Conservation (phyloP, 1,140 invertebrate genomes). For the Colletes gigas region DNA sequence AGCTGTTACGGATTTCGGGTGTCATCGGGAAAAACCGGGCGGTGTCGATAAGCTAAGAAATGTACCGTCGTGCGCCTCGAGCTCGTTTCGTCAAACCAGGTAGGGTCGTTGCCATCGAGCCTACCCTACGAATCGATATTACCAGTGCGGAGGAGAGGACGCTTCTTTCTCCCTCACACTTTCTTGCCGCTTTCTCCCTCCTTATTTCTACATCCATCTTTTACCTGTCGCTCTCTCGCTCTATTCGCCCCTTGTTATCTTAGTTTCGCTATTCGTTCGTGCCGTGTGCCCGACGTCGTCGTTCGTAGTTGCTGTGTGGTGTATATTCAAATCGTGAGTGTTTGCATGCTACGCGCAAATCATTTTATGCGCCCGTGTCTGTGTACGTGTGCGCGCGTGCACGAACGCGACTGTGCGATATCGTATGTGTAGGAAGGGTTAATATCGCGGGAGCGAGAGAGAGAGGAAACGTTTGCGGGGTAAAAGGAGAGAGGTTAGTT, state of each 20-base stretch:
- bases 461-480: constrained; percentile 25
- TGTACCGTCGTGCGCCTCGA: constrained; percentile 51
- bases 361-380: constrained; percentile 5
- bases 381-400: not conserved
- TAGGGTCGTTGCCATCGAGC: constrained; percentile 77
- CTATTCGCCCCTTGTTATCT: constrained; percentile 52
- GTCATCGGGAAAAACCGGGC: constrained; percentile 66
- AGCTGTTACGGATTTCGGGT: constrained; percentile 38
- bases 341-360: constrained; percentile 19
- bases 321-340: constrained; percentile 33
- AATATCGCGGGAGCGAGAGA: constrained; percentile 24
- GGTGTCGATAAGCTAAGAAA: constrained; percentile 69
- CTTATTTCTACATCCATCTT: constrained; percentile 34
- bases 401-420: constrained; percentile 20
- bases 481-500: constrained; percentile 62
- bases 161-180: constrained; percentile 54
- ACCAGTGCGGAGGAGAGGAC: constrained; percentile 55
- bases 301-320: constrained; percentile 14
- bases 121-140: constrained; percentile 78
- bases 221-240: constrained; percentile 15
- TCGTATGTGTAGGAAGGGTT: constrained; percentile 53
- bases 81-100: constrained; percentile 50
- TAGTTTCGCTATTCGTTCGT: constrained; percentile 27
- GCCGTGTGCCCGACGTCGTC: constrained; percentile 18
- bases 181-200: constrained; percentile 47